phyloP scores from a whole-genome alignment of 2,888 invertebrate genomes.

The Tenthredo distinguenda region DNA sequence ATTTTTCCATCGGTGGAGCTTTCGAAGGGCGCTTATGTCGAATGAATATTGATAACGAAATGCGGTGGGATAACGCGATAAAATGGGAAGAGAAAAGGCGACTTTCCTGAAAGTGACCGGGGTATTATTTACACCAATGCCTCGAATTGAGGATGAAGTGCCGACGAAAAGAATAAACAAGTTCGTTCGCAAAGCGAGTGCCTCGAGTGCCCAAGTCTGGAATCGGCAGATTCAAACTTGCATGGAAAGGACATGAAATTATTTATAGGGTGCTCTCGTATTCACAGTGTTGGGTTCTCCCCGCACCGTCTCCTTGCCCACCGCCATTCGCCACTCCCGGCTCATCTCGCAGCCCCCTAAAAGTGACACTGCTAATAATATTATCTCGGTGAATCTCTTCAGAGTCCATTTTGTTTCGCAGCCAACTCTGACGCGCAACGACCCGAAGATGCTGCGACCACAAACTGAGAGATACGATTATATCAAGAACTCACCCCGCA shows the following conservation, averaged over 20 bases:
- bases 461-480: slow-evolving; percentile 38
- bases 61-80: not conserved
- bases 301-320: not conserved
- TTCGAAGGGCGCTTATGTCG: not conserved
- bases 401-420: slow-evolving; percentile 43
- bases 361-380: slow-evolving; percentile 37
- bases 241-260: slow-evolving; percentile 46
- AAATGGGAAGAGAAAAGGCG: not conserved
- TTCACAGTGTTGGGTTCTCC: slow-evolving; percentile 34
- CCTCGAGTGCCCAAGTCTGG: not conserved
- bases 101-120: slow-evolving; percentile 3
- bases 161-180: not conserved
- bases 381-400: slow-evolving; percentile 23
- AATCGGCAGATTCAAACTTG: slow-evolving; percentile 47
- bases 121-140: slow-evolving; percentile 1
- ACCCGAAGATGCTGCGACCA: slow-evolving; percentile 4
- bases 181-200: not conserved
- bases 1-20: not conserved
- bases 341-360: slow-evolving; percentile 38
- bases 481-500: slow-evolving; percentile 19
- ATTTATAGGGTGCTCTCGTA: slow-evolving; percentile 49
- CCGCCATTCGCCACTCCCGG: slow-evolving; percentile 12
- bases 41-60: slow-evolving; percentile 1
- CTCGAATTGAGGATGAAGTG: not conserved
- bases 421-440: slow-evolving; percentile 22